A percentile compares a stretch with the other conserved stretches of the same genome.
Evolutionary conservation across 2,113 vertebrate genomes (phyloP).

Genomic region (Colistium nudipinnis): DNA sequence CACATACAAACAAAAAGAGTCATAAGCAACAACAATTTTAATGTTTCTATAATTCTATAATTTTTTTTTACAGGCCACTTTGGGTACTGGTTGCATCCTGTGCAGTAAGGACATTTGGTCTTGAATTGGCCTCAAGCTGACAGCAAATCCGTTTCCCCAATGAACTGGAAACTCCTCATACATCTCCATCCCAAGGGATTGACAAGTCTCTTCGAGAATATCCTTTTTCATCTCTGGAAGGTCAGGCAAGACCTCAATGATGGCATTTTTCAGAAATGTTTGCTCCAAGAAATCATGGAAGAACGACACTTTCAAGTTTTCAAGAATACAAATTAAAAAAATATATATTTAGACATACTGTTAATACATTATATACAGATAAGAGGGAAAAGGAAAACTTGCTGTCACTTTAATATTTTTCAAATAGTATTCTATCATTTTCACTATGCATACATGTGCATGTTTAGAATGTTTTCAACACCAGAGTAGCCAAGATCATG

Average conservation of each 20-base stretch:
- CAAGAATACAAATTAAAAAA: background rate
- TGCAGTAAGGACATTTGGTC: conserved; percentile 42
- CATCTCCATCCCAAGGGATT: conserved; percentile 30
- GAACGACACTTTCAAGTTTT: too few relatives aligned
- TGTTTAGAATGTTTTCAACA: background rate
- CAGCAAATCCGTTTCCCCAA: conserved; percentile 38
- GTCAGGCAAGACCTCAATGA: too few relatives aligned
- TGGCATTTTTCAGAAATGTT: too few relatives aligned
- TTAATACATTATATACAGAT: too few relatives aligned
- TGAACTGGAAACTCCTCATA: conserved; percentile 30
- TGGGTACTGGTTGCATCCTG: background rate
- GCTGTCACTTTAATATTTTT: background rate
- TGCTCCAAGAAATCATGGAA: too few relatives aligned
- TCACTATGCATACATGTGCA: background rate
- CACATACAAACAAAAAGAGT: background rate
- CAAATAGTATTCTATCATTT: background rate
- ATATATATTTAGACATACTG: background rate
- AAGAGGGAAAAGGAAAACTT: background rate
- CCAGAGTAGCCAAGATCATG: background rate
- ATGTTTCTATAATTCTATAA: background rate
- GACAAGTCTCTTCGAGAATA: conserved; percentile 43
- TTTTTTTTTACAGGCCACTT: conserved; percentile 9
- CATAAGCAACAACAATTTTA: background rate
- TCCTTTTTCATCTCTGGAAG: too few relatives aligned
- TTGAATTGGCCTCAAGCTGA: conserved; percentile 55